Base-by-base conservation (phyloP, 2,888 invertebrate species). In the Drosophila monieri region DNA sequence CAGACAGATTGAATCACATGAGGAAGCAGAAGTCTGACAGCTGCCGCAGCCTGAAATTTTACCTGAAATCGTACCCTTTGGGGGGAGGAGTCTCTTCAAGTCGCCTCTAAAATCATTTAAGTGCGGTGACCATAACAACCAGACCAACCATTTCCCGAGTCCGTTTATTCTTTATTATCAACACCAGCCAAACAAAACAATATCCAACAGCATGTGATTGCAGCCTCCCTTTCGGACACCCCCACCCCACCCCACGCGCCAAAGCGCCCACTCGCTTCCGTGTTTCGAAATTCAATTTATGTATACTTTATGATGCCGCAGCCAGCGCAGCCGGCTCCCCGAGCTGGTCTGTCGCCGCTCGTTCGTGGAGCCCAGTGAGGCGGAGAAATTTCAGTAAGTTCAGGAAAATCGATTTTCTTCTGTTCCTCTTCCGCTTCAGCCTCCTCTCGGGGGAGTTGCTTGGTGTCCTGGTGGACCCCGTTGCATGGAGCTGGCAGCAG, bases 241-340 rank as follows among this genome's bases (percentile, higher is more conserved):
- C 54, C 39, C 56, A 51, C 56, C 58, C 60, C 49, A 58, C 74
- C 64, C 23, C 51, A 48, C 27, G 37, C 37, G 1, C 14, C 37
- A 4, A 10, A 27, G 9, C 18, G 39, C 47, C 60, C 54, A 23
- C 64, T 69, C 72, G 78, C 83, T 85, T 85, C 85, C 84, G 85
- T 85, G 80, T 84, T 85, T 77, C 78, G 78, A 85, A 85, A 85
- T 85, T 85, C 80, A 85, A 85, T 85, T 84, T 85, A 80, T 84
- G 80, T 84, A 78, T 83, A 81, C 79, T 81, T 78, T 80, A 80
- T 75, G 73, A 46, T 62, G 68, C 69, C 75, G 77, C 75, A 76
- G 30, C 23, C 44, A 30, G 9, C 60, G 62, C 52, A 58, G 69
- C 80, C 78, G 80, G 83, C 71, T 73, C 64, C 78, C 74, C 66